Conservation (phyloP, 2,888 invertebrate genomes). For the Meandrusa payeni region DNA sequence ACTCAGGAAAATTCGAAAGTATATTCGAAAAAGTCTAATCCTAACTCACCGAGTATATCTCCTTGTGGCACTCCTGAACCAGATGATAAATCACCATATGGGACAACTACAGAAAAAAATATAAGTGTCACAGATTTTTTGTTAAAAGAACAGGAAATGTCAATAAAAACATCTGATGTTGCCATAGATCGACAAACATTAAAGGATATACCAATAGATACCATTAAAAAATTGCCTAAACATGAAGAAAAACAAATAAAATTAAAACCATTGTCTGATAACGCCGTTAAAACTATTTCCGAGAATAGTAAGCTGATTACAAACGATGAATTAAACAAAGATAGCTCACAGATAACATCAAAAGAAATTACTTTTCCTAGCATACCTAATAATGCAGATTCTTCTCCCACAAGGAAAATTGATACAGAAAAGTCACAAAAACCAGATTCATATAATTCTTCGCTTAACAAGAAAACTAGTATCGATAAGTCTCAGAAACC, state of each 20-base stretch:
- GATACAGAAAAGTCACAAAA: not conserved
- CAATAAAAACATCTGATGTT: slow-evolving; percentile 32
- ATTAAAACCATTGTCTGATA: not conserved
- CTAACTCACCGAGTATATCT: slow-evolving; percentile 51
- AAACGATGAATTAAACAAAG: not conserved
- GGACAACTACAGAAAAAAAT: slow-evolving; percentile 23
- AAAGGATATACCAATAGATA: not conserved
- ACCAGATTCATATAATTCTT: not conserved
- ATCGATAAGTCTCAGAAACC: slow-evolving; percentile 19
- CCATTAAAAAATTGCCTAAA: not conserved
- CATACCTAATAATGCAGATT: too few species aligned
- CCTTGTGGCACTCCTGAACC: slow-evolving; percentile 52
- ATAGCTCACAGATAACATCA: not conserved
- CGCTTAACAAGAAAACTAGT: slow-evolving; percentile 25
- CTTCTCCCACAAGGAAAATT: not conserved
- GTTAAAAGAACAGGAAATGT: slow-evolving; percentile 41
- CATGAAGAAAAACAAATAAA: not conserved
- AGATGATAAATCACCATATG: slow-evolving; percentile 36
- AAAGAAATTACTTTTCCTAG: too few species aligned
- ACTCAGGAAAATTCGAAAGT: slow-evolving; percentile 36
- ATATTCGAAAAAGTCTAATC: slow-evolving; percentile 35
- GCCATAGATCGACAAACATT: not conserved
- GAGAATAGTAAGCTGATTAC: not conserved
- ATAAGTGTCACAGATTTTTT: slow-evolving; percentile 44
- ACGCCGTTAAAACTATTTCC: not conserved